Evolutionary conservation across 2,113 vertebrate genomes (phyloP).

Genomic region (Rhagologus leucostigma): DNA sequence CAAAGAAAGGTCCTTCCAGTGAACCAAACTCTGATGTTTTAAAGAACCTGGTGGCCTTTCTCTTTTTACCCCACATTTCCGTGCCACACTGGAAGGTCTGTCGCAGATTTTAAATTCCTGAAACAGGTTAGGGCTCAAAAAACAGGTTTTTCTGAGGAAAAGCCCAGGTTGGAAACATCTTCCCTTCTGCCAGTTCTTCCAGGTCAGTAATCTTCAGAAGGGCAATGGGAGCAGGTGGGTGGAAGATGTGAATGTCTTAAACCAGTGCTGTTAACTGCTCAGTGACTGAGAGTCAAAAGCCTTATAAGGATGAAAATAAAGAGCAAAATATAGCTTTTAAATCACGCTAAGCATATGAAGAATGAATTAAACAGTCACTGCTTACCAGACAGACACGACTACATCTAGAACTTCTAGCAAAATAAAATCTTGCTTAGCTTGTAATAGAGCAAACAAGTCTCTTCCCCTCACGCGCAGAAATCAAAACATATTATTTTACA

Average conservation of each 20-base stretch:
- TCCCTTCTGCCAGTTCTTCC: neutral
- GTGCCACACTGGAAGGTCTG: neutral
- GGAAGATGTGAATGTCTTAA: neutral
- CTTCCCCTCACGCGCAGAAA: neutral
- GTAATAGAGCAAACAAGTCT: neutral
- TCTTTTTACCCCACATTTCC: neutral
- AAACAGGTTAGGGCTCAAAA: neutral
- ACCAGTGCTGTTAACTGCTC: neutral
- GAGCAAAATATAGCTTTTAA: neutral
- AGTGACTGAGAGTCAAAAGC: neutral
- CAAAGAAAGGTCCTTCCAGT: neutral
- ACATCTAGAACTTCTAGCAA: neutral
- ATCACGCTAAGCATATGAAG: neutral
- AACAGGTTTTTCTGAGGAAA: neutral
- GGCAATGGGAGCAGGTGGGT: neutral
- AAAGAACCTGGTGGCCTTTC: neutral
- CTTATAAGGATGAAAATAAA: neutral
- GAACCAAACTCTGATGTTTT: neutral
- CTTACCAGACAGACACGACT: neutral
- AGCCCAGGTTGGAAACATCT: neutral
- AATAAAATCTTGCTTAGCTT: neutral
- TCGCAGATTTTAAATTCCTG: neutral
- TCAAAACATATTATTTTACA: neutral
- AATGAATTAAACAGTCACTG: neutral
- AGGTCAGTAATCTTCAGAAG: neutral